A percentile compares a stretch with the other conserved stretches of the same genome.
Conservation (phyloP, 2,113 vertebrate genomes). For the Proterorhinus semilunaris region DNA sequence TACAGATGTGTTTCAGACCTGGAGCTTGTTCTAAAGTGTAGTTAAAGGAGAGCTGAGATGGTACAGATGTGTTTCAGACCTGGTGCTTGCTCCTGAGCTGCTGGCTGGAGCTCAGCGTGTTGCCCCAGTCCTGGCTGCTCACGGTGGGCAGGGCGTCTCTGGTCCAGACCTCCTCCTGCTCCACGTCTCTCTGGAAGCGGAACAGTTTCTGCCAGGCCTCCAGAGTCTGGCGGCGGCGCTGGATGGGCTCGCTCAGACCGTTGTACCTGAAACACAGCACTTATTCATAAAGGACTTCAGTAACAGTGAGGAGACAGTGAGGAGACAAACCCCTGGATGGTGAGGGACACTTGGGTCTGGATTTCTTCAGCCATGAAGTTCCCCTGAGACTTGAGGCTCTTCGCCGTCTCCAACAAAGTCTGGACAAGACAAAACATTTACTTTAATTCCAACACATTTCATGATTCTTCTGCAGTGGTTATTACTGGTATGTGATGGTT, state of each 20-base stretch:
- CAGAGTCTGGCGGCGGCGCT: constrained; percentile 72
- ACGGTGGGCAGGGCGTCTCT: constrained; percentile 76
- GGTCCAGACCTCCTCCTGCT: constrained; percentile 84
- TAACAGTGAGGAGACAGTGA: background rate
- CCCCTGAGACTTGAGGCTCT: constrained; percentile 73
- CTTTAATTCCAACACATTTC: no score
- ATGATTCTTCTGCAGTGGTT: no score
- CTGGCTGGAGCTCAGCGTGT: constrained; percentile 71
- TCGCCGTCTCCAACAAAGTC: constrained; percentile 74
- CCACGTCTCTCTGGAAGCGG: constrained; percentile 83
- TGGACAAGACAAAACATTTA: constrained; percentile 23
- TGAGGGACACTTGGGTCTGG: constrained; percentile 73
- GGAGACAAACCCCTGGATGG: constrained; percentile 77
- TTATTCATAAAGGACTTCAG: background rate
- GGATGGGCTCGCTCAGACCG: constrained; percentile 75
- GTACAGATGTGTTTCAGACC: constrained; percentile 58
- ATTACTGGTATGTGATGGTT: no score
- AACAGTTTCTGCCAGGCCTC: constrained; percentile 81
- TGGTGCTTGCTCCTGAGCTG: constrained; percentile 84
- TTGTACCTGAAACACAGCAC: constrained; percentile 75
- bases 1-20: no score
- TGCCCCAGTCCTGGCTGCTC: constrained; percentile 73
- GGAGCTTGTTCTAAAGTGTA: no score
- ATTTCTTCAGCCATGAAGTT: constrained; percentile 81
- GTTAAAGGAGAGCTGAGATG: no score